Conservation (phyloP, 2,113 vertebrate species). For the Rhipidura dahli region DNA sequence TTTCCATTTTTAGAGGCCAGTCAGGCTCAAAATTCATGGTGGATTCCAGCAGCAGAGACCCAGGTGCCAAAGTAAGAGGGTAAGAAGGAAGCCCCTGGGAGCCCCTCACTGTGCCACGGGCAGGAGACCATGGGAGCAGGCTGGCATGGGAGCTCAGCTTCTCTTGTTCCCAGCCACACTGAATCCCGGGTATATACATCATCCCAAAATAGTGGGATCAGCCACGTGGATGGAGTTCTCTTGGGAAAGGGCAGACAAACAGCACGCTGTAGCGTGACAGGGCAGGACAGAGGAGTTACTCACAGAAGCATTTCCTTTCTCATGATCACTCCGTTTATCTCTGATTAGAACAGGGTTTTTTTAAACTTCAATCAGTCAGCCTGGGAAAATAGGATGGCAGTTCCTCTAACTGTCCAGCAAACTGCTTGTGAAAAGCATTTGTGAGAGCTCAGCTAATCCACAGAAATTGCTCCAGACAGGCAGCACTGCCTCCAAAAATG, state of each 20-base stretch:
- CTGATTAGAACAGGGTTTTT: neutral
- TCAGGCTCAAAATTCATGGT: neutral
- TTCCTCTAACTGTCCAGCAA: neutral
- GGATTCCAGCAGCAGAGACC: neutral
- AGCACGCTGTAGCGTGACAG: neutral
- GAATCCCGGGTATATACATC: neutral
- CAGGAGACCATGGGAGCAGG: accelerated
- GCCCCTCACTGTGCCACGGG: neutral
- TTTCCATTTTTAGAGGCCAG: neutral
- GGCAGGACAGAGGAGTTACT: conserved; percentile 21
- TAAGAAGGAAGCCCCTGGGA: neutral
- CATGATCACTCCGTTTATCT: conserved; percentile 38
- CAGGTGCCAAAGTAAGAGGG: neutral
- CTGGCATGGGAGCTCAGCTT: neutral
- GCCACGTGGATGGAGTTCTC: neutral
- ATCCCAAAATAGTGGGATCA: neutral
- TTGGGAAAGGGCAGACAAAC: conserved; percentile 45
- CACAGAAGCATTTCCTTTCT: conserved; percentile 55
- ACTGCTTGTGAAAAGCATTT: neutral
- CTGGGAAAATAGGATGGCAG: conserved; percentile 16
- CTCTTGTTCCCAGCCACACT: neutral
- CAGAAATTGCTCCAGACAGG: neutral
- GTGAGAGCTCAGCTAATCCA: neutral
- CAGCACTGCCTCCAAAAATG: neutral
- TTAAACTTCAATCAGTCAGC: neutral